Conservation (phyloP, 2,113 vertebrate species). For the Emydocephalus ijimae region DNA sequence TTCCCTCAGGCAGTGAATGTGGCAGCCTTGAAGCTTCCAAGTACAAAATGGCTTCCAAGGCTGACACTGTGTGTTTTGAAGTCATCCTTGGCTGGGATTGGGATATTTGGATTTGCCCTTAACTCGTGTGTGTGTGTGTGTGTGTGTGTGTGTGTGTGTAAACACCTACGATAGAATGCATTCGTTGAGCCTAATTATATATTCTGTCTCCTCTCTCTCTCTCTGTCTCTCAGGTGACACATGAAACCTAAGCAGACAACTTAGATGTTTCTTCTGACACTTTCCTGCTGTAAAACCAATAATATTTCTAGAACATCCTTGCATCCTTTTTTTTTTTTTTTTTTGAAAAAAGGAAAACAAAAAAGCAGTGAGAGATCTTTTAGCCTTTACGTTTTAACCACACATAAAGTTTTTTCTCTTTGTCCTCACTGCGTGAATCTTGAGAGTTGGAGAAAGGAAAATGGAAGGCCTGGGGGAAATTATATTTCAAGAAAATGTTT, state of each 20-base stretch:
- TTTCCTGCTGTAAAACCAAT: constrained; percentile 44
- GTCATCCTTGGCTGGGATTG: neutral
- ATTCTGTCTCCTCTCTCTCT: neutral
- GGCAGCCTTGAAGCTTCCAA: too few species aligned
- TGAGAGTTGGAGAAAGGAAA: neutral
- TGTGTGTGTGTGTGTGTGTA: too few species aligned
- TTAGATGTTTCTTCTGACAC: constrained; percentile 27
- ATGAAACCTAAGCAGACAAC: constrained; percentile 17
- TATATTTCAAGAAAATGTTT: too few species aligned
- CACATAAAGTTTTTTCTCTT: neutral
- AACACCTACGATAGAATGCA: fast-evolving
- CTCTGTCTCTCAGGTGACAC: neutral
- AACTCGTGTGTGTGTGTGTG: too few species aligned
- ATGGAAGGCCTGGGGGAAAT: too few species aligned
- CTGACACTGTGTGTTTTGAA: neutral
- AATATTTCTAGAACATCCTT: constrained; percentile 28
- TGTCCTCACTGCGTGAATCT: neutral
- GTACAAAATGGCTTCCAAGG: too few species aligned
- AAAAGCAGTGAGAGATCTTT: constrained; percentile 44
- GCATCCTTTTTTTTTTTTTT: constrained; percentile 1
- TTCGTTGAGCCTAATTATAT: neutral
- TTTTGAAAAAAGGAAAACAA: neutral
- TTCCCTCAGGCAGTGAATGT: too few species aligned
- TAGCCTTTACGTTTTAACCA: constrained; percentile 38
- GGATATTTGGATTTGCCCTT: neutral